Base-by-base conservation (phyloP, 1,140 invertebrate species). In the Tetraneura akinire region DNA sequence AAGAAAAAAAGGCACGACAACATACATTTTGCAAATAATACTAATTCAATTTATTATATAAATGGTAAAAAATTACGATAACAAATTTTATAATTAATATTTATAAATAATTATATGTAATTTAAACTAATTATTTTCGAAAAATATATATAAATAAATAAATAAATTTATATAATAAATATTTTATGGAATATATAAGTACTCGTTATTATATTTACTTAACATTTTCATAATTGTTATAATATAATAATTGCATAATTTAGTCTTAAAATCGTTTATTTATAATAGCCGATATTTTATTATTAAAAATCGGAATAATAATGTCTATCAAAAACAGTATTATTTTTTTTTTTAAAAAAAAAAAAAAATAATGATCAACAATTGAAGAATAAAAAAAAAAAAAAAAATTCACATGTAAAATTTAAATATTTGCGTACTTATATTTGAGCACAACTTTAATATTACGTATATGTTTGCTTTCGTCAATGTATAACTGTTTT, bases 61-160 rank as follows among this genome's bases (percentile, higher is more conserved):
- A 68, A 68, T 68, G 66, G 66, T 68, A 68, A 68, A 66, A 68
- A 68, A 68, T 68, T 45, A 26, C 45, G 47, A 68, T 37, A 68
- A 68, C 42, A 47, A 47, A 16, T 14, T 21, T 21, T 23, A 45
- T 68, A 68, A 23, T 45, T 21, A 68, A 62, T 23, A 47, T 45
- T 18, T 68, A 42, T 68, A 68, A 68, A 42, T n/a, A n/a, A n/a
- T 68, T 45, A 1, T 45, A 45, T 32, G 64, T 68, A 68, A 68
- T 68, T 68, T 42, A 66, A 66, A 42, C 21, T 66, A 66, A 66
- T 45, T 45, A 68, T 47, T 68, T 68, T 23, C 21, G 37, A 68
- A n/a, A 45, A 68, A 68, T 16, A n/a, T 42, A 45, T 13, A n/a
- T n/a, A n/a, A 42, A 45, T 21, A 37, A 66, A 68, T 37, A 37